Base-by-base conservation (phyloP, 2,797 vertebrate species). In the Hippoglossus hippoglossus region DNA sequence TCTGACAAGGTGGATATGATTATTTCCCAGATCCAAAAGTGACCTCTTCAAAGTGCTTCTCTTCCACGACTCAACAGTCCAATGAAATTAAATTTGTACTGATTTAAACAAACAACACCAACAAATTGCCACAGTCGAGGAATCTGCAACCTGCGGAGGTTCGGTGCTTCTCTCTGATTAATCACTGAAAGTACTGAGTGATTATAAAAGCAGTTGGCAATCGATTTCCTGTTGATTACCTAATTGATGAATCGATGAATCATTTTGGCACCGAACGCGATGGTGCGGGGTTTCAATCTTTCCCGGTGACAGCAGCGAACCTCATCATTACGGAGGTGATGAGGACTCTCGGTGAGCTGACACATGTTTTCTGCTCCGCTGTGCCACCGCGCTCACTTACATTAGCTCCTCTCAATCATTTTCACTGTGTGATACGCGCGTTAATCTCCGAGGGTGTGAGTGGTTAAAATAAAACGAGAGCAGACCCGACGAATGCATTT, bases 271-370 rank as follows among this genome's bases (percentile, higher is more conserved):
- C 19, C 58, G 50, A 49, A 36, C 13, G 13, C 22, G 51, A 16
- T 58, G 26, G 13, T 21, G 34, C 41, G 25, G 50, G 55, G 58
- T 4, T 25, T 15, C 31, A n/a, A 1, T 18, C 22, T 12, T 53
- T 18, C 53, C 52, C 34, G 26, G 61, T 60, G 65, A 70, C 53
- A 36, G 55, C 34, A 13, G 41, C 5, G 53, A 25, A 11, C 18
- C 47, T 49, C 44, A 34, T 58, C 36, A 50, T 69, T 50, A 54
- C n/a, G 25, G 67, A 75, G 68, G 66, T 69, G 63, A 58, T 21
- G 66, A 77, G 56, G 65, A 54, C 63, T 65, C 63, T 80, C 69
- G 31, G 58, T 25, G 60, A 78, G 66, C 81, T 62, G 57, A 67
- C 50, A 63, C 57, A 65, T 69, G 60, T 56, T 61, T 61, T 51